Evolutionary conservation across 2,797 vertebrate species (phyloP).

Genomic region (Hoplostethus mediterraneus): DNA sequence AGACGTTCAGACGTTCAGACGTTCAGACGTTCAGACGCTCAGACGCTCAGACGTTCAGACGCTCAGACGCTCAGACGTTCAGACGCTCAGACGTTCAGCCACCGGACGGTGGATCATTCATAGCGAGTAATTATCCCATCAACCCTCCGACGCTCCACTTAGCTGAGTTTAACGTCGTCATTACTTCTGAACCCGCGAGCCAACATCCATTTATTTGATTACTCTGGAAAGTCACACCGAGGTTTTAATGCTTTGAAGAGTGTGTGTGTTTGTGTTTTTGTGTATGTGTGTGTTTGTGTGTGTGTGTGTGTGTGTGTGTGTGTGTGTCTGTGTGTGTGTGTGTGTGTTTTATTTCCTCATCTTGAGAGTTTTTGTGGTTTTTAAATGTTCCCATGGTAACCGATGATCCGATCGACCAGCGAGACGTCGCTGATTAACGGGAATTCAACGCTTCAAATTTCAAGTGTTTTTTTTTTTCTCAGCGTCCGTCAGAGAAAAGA

Average conservation of each 20-base stretch:
- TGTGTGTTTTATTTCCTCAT: constrained; percentile 7
- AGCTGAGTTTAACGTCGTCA: constrained; percentile 83
- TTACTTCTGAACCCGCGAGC: constrained; percentile 84
- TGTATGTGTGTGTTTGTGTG: too few relatives aligned
- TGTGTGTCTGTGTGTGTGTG: constrained; percentile 46
- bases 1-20: constrained; percentile 32
- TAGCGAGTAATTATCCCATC: constrained; percentile 68
- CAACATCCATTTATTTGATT: constrained; percentile 85
- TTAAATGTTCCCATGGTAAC: too few relatives aligned
- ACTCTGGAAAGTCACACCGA: constrained; percentile 80
- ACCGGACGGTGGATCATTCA: constrained; percentile 68
- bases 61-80: too few relatives aligned
- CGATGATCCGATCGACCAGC: too few relatives aligned
- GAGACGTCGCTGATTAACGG: too few relatives aligned
- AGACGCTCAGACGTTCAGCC: constrained; percentile 31
- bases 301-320: constrained; percentile 42
- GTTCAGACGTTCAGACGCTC: not conserved
- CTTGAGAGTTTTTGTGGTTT: too few relatives aligned
- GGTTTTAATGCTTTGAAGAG: constrained; percentile 65
- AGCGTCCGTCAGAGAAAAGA: too few relatives aligned
- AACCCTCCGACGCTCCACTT: constrained; percentile 77
- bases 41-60: too few relatives aligned
- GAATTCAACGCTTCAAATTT: too few relatives aligned
- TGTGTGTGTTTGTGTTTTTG: too few relatives aligned
- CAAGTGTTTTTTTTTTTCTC: too few relatives aligned